A percentile compares a stretch with the other conserved stretches of the same genome.
Conservation (phyloP, 92 coral and sea anemone species). For the Epizoanthus scotinus region DNA sequence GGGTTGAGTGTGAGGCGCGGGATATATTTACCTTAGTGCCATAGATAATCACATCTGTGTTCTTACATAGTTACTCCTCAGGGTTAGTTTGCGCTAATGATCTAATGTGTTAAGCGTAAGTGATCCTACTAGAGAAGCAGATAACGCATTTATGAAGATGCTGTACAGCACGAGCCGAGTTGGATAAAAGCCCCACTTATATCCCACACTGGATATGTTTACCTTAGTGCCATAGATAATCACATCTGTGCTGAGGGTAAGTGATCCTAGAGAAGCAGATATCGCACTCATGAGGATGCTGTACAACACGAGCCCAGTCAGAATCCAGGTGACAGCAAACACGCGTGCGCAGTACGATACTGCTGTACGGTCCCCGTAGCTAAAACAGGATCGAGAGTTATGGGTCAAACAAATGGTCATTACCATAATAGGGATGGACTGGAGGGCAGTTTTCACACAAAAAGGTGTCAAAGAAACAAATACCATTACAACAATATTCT, state of each 20-base stretch:
- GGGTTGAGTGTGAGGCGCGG: too few species aligned
- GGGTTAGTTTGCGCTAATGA: too few species aligned
- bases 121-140: constrained; percentile 23
- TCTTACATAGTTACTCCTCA: too few species aligned
- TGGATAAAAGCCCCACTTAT: too few species aligned
- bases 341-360: constrained; percentile 42
- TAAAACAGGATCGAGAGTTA: neutral
- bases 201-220: neutral
- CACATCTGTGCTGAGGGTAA: constrained; percentile 30
- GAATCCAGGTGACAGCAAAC: constrained; percentile 49
- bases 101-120: constrained; percentile 39
- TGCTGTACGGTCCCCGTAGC: constrained; percentile 57
- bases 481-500: too few species aligned
- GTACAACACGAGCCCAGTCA: constrained; percentile 44
- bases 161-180: constrained; percentile 40
- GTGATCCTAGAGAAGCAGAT: constrained; percentile 42
- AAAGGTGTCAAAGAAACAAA: too few species aligned
- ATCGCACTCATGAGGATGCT: constrained; percentile 47
- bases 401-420: too few species aligned
- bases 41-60: constrained; percentile 39
- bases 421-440: too few species aligned
- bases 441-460: too few species aligned
- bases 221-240: constrained; percentile 63
- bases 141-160: constrained; percentile 42
- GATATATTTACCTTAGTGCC: constrained; percentile 48